These are phyloP conservation scores for Lipotes vexillifer DNA, from an alignment of 2,113 vertebrate species.

Conservation along the genomic window DNA sequence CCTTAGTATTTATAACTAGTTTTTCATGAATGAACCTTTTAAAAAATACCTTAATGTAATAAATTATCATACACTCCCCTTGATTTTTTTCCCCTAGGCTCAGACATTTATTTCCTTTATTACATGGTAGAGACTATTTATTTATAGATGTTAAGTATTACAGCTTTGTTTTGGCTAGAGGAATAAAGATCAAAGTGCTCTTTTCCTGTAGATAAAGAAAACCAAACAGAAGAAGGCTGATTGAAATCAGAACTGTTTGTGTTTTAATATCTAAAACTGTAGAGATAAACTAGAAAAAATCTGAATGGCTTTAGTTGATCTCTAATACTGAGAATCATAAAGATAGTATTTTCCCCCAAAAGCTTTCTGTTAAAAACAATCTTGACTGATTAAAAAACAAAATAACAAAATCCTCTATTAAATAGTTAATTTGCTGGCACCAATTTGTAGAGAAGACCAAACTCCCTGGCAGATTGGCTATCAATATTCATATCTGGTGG, in stretches of 20 bases:
- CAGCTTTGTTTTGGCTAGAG: conserved; percentile 17
- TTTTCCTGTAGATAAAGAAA: background rate
- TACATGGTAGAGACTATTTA: background rate
- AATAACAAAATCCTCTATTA: background rate
- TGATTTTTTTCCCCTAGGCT: background rate
- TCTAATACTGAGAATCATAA: background rate
- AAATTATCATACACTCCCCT: background rate
- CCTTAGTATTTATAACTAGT: background rate
- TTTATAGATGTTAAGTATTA: background rate
- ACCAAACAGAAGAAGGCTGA: background rate
- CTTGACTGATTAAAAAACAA: background rate
- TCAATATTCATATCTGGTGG: background rate
- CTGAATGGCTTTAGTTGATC: background rate
- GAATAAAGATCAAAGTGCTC: conserved; percentile 13
- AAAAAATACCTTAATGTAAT: background rate
- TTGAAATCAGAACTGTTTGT: conserved; percentile 19
- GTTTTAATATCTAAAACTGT: background rate
- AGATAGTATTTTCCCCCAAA: background rate
- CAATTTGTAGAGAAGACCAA: background rate
- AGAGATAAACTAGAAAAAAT: conserved; percentile 7
- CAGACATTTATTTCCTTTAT: background rate
- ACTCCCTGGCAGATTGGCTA: background rate
- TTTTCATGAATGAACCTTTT: background rate
- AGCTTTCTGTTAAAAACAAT: background rate
- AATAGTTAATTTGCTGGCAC: background rate